Evolutionary conservation across 2,797 vertebrate species (phyloP).

Genomic region (Catamblyrhynchus diadema): DNA sequence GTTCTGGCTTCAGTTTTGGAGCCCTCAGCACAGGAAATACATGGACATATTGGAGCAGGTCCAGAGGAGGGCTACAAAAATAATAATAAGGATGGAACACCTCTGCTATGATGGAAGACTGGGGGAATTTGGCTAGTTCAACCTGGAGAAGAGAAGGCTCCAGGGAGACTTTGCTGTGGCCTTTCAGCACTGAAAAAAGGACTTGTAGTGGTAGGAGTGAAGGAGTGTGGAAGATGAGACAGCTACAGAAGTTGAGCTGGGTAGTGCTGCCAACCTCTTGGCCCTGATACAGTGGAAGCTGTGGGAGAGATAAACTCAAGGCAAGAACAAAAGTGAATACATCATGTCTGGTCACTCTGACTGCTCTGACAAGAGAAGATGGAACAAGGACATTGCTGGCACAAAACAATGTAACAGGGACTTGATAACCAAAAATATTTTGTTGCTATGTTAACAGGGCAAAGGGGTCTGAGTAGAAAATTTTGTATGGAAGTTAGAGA

Average conservation of each 20-base stretch:
- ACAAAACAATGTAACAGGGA: neutral
- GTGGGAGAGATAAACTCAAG: neutral
- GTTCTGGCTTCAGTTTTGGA: neutral
- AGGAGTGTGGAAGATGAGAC: neutral
- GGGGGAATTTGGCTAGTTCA: neutral
- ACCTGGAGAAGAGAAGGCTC: neutral
- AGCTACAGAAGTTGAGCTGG: neutral
- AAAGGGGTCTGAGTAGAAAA: neutral
- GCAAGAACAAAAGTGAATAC: neutral
- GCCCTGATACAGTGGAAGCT: neutral
- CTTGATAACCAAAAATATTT: neutral
- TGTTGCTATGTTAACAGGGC: neutral
- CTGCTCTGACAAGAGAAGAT: neutral
- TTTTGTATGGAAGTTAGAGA: neutral
- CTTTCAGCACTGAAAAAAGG: neutral
- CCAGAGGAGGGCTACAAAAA: neutral
- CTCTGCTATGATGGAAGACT: neutral
- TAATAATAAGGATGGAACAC: neutral
- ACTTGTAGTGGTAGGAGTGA: neutral
- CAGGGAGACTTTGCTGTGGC: no score
- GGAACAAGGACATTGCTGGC: neutral
- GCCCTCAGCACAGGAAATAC: neutral
- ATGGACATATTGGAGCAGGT: neutral
- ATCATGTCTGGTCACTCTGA: neutral
- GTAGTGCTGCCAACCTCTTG: neutral